Conservation (phyloP, 1,140 invertebrate genomes). For the Drosophila gunungcola region DNA sequence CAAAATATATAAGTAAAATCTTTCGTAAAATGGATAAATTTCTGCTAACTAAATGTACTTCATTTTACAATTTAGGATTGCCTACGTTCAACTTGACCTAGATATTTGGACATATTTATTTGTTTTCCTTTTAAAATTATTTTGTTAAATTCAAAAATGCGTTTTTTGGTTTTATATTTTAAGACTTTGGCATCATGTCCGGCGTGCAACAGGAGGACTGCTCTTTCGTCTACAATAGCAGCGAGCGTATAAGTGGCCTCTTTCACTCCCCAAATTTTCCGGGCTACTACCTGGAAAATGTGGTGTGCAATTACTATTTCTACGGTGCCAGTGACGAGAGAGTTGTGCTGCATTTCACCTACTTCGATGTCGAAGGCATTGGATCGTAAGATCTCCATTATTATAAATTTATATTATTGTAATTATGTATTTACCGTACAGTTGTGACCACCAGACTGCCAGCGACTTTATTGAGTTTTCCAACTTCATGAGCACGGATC, state of each 20-base stretch:
- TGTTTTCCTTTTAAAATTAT: too few relatives aligned
- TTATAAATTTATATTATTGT: not conserved
- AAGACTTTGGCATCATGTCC: conserved; percentile 90
- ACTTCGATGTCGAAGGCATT: conserved; percentile 96
- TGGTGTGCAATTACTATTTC: conserved; percentile 98
- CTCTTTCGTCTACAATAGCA: conserved; percentile 93
- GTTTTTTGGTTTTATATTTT: too few relatives aligned
- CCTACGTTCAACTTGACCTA: too few relatives aligned
- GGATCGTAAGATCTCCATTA: conserved; percentile 89
- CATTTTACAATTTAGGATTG: too few relatives aligned
- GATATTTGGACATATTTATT: not conserved
- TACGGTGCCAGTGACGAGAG: conserved; percentile 92
- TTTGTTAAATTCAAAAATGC: not conserved
- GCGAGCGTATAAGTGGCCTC: conserved; percentile 90
- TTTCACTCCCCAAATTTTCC: conserved; percentile 97
- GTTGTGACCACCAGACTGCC: conserved; percentile 93
- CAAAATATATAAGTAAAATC: too few relatives aligned
- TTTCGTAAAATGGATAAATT: too few relatives aligned
- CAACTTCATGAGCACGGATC: conserved; percentile 94
- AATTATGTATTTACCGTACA: conserved; percentile 85
- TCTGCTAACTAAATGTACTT: too few relatives aligned
- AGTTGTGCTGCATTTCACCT: conserved; percentile 94
- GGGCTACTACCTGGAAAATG: conserved; percentile 95
- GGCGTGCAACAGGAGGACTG: conserved; percentile 92
- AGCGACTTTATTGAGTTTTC: conserved; percentile 98